Percentiles rank a stretch among this genome's conserved stretches.
Evolutionary conservation across 2,797 vertebrate species (phyloP).

Genomic region (Eurystomus glaucurus): DNA sequence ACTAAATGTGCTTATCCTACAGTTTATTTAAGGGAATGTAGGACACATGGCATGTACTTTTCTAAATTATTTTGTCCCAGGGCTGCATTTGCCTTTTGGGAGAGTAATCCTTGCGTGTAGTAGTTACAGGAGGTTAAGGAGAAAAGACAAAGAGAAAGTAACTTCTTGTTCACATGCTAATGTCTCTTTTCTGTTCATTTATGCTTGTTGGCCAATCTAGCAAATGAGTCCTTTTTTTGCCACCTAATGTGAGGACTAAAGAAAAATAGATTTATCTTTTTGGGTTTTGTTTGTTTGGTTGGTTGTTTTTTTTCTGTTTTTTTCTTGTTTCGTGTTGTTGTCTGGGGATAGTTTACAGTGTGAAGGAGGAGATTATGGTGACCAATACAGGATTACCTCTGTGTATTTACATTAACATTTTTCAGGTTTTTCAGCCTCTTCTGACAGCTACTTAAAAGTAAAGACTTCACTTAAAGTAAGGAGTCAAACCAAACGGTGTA

Average conservation of each 20-base stretch:
- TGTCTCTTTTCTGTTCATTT: background rate
- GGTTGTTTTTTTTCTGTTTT: background rate
- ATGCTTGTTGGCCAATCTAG: background rate
- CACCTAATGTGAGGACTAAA: background rate
- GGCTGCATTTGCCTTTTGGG: background rate
- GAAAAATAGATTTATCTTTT: fast-evolving
- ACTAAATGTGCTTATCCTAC: constrained; percentile 33
- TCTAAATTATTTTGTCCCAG: background rate
- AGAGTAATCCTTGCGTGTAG: background rate
- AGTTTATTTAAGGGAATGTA: constrained; percentile 44
- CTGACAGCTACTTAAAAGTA: background rate
- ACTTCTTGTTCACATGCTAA: background rate
- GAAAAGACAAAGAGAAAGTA: background rate
- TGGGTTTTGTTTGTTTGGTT: background rate
- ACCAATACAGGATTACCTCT: background rate
- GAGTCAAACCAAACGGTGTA: background rate
- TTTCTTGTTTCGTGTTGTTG: background rate
- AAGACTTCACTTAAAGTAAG: background rate
- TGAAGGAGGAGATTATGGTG: background rate
- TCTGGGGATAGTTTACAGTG: background rate
- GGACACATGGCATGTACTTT: background rate
- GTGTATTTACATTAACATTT: background rate
- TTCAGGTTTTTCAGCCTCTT: background rate
- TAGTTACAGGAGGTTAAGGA: background rate
- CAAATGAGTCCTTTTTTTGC: background rate